phyloP scores from a whole-genome alignment of 2,888 invertebrate species.

The Tachystola acroxantha region DNA sequence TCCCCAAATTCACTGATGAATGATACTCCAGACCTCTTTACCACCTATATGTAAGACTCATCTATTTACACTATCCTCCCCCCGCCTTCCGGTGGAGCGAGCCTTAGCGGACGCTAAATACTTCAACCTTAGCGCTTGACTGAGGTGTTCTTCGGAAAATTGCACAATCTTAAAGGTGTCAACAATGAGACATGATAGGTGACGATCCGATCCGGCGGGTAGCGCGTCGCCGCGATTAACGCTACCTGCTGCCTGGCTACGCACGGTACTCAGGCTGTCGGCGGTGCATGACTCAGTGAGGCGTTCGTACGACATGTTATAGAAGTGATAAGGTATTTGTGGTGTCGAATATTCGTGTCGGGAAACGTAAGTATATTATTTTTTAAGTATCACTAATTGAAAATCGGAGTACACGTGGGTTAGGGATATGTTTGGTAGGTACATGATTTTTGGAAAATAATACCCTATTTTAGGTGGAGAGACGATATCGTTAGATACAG shows the following conservation, averaged over 20 bases:
- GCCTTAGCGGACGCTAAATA: slow-evolving; percentile 70
- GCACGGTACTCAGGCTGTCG: slow-evolving; percentile 24
- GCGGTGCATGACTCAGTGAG: slow-evolving; percentile 16
- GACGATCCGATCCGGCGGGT: slow-evolving; percentile 43
- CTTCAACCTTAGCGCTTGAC: slow-evolving; percentile 73
- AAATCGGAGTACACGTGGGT: too few species aligned
- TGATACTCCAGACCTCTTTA: slow-evolving; percentile 64
- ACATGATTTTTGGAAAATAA: too few species aligned
- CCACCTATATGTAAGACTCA: slow-evolving; percentile 71
- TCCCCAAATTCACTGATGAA: slow-evolving; percentile 55
- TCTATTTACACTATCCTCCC: slow-evolving; percentile 74
- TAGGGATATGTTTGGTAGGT: too few species aligned
- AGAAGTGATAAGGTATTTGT: not conserved
- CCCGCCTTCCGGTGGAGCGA: slow-evolving; percentile 61
- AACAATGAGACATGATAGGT: slow-evolving; percentile 60
- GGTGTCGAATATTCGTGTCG: too few species aligned
- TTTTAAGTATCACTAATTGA: too few species aligned
- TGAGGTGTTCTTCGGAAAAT: slow-evolving; percentile 70
- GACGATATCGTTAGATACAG: too few species aligned
- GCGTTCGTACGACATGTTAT: not conserved
- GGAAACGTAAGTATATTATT: too few species aligned
- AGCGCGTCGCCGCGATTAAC: slow-evolving; percentile 46
- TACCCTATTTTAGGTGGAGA: too few species aligned
- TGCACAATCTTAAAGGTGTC: slow-evolving; percentile 70
- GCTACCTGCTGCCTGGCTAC: slow-evolving; percentile 19